Conservation (phyloP, 2,888 invertebrate genomes). For the Imbricaverruca yamaguchii region DNA sequence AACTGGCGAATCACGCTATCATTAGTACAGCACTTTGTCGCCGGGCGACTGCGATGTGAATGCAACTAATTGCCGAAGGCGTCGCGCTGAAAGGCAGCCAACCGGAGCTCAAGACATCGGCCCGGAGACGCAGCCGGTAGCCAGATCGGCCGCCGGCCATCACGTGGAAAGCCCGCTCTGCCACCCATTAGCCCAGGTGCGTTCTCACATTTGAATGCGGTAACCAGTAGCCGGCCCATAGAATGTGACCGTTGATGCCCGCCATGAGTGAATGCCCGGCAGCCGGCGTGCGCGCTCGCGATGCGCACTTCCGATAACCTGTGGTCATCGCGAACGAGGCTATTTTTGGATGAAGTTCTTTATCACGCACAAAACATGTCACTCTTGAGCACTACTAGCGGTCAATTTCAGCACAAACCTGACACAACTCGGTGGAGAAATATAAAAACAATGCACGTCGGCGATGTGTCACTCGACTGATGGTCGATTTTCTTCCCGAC, state of each 20-base stretch:
- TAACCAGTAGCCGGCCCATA: background rate
- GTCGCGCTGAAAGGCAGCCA: background rate
- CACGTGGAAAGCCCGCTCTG: background rate
- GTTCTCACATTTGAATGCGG: background rate
- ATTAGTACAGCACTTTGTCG: background rate
- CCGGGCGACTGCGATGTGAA: background rate
- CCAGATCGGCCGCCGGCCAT: background rate
- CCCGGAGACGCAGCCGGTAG: background rate
- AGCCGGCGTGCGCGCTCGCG: background rate
- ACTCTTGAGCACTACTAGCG: too few species aligned
- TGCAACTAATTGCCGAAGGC: conserved; percentile 7
- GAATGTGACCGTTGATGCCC: background rate
- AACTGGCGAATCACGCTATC: conserved; percentile 2
- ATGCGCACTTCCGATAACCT: too few species aligned
- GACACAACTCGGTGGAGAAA: too few species aligned
- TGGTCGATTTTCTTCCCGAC: too few species aligned
- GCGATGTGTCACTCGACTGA: too few species aligned
- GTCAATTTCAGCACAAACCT: too few species aligned
- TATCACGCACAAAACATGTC: too few species aligned
- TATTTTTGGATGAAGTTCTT: too few species aligned
- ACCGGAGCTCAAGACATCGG: background rate
- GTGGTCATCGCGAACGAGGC: too few species aligned
- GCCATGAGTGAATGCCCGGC: background rate
- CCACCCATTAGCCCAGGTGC: background rate
- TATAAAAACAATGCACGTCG: too few species aligned